These are phyloP conservation scores for Callosobruchus maculatus DNA, from an alignment of 2,888 invertebrate genomes.

Conservation along the genomic window DNA sequence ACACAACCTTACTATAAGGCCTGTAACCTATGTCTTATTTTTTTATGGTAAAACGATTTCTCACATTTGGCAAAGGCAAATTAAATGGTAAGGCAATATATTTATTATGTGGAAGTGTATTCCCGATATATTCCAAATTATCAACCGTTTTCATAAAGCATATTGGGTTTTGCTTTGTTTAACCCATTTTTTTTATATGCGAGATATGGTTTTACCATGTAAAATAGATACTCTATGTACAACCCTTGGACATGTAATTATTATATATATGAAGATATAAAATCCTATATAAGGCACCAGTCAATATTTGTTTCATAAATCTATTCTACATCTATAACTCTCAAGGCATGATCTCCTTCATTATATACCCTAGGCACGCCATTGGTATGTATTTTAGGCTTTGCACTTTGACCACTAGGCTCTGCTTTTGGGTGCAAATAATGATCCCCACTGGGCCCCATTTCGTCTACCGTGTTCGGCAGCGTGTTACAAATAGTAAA, in stretches of 20 bases:
- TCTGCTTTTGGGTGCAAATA: conserved; percentile 12
- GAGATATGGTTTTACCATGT: too few relatives aligned
- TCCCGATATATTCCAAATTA: too few relatives aligned
- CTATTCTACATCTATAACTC: background rate
- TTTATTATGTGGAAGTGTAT: too few relatives aligned
- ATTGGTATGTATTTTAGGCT: background rate
- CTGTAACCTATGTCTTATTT: too few relatives aligned
- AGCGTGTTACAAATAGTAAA: conserved; percentile 26
- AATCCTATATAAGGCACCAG: background rate
- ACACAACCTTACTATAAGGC: too few relatives aligned
- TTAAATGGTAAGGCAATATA: too few relatives aligned
- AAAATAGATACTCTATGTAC: background rate
- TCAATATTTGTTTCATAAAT: background rate
- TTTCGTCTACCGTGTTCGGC: conserved; percentile 22
- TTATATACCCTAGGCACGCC: background rate
- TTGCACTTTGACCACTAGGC: background rate
- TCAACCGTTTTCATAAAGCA: too few relatives aligned
- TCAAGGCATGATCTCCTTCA: background rate
- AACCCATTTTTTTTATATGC: too few relatives aligned
- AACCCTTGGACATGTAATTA: background rate
- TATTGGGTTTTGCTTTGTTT: too few relatives aligned
- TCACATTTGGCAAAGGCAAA: too few relatives aligned
- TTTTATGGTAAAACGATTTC: too few relatives aligned
- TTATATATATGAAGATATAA: background rate
- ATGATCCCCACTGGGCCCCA: conserved; percentile 29